These are phyloP conservation scores for Verasper variegatus DNA, from an alignment of 2,113 vertebrate genomes.

Conservation along the genomic window DNA sequence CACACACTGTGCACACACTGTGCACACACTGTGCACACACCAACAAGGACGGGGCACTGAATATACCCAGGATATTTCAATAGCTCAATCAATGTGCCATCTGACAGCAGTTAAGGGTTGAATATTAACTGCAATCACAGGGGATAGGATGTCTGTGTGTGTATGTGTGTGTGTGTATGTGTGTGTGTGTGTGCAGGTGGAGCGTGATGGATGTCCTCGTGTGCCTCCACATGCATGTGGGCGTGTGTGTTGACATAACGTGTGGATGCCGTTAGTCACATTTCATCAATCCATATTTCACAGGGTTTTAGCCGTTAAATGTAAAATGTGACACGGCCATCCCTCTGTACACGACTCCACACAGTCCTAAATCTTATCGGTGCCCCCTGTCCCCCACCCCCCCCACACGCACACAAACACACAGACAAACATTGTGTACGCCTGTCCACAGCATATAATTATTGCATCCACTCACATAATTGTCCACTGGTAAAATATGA, in stretches of 20 bases:
- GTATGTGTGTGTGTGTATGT: neutral
- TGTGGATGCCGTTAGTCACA: constrained; percentile 14
- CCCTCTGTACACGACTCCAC: constrained; percentile 3
- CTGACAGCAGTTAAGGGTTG: constrained; percentile 48
- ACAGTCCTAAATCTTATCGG: constrained; percentile 28
- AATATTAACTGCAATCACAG: constrained; percentile 53
- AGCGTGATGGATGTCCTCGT: constrained; percentile 20
- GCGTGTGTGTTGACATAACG: constrained; percentile 12
- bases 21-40: neutral
- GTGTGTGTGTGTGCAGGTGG: constrained; percentile 9
- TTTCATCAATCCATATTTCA: constrained; percentile 27
- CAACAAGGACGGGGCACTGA: constrained; percentile 11
- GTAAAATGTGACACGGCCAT: constrained; percentile 27
- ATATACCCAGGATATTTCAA: constrained; percentile 46
- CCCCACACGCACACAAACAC: constrained; percentile 1
- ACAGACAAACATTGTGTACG: no score
- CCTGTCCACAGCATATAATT: no score
- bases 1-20: constrained; percentile 7
- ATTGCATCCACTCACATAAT: no score
- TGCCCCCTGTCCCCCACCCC: no score
- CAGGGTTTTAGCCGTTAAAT: constrained; percentile 24
- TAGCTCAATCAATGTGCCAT: constrained; percentile 53
- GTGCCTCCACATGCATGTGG: constrained; percentile 6
- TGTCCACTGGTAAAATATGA: no score
- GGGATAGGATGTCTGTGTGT: constrained; percentile 7